Percentiles rank a stretch among this genome's conserved stretches.
Evolutionary conservation across 2,113 vertebrate genomes (phyloP).

Genomic region (Syngnathoides biaculeatus): DNA sequence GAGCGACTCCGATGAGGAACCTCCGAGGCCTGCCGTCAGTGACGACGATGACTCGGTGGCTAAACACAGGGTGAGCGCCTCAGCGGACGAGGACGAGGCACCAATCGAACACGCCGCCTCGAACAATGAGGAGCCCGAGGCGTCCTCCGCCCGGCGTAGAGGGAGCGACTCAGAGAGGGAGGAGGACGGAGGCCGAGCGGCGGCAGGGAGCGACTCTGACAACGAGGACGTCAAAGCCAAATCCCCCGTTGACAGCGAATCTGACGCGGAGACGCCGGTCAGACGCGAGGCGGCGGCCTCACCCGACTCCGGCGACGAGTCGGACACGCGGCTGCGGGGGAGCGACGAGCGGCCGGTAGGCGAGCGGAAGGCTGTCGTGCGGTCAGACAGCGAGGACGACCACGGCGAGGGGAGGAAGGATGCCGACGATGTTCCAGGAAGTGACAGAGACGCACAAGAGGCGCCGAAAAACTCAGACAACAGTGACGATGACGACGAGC

Average conservation of each 20-base stretch:
- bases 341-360: slow-evolving; percentile 35
- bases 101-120: slow-evolving; percentile 30
- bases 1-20: slow-evolving; percentile 59
- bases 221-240: slow-evolving; percentile 49
- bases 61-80: slow-evolving; percentile 43
- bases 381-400: slow-evolving; percentile 56
- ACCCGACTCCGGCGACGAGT: slow-evolving; percentile 72
- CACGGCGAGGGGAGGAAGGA: slow-evolving; percentile 30
- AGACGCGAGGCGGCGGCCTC: slow-evolving; percentile 55
- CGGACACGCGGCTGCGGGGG: slow-evolving; percentile 52
- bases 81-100: slow-evolving; percentile 45
- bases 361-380: slow-evolving; percentile 60
- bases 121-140: slow-evolving; percentile 45
- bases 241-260: slow-evolving; percentile 71
- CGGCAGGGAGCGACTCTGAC: slow-evolving; percentile 67
- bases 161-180: slow-evolving; percentile 59
- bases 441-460: slow-evolving; percentile 64
- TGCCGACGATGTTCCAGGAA: slow-evolving; percentile 37
- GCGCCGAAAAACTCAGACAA: slow-evolving; percentile 55
- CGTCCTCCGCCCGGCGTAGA: slow-evolving; percentile 32
- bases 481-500: slow-evolving; percentile 79
- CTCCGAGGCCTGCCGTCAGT: slow-evolving; percentile 52
- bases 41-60: slow-evolving; percentile 62
- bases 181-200: slow-evolving; percentile 36
- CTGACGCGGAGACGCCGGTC: slow-evolving; percentile 56